Base-by-base conservation (phyloP, 2,797 vertebrate species). In the Sebastes vulpes region DNA sequence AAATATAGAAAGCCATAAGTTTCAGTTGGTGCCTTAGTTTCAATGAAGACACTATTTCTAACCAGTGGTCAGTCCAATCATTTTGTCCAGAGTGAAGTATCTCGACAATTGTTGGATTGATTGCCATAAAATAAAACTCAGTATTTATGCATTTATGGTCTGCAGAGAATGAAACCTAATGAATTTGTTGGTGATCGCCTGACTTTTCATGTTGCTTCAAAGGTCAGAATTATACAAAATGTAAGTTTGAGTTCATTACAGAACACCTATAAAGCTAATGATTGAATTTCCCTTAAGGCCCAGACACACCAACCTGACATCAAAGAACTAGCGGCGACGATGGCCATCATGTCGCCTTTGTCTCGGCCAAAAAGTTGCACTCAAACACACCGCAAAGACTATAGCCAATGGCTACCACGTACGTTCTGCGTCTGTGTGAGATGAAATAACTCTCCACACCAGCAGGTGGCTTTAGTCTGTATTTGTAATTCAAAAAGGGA, bases 1-100 rank as follows among this genome's bases (percentile, higher is more conserved):
- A 79, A 77, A 70, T 57, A 68, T 32, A 82, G 35, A 65, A 85
- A 88, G 73, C 81, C 76, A 87, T 79, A 63, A 0, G 3, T 74
- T 84, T 83, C 63, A 81, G 31, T 77, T 61, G 35, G 89, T 92
- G 92, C 92, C 91, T 94, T 91, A 75, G 65, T 54, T 81, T 79
- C n/a, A 65, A 42, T 52, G 23, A 75, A 66, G 26, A 66, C 59
- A 56, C 32, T 26, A 11, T 61, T 28, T 79, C 28, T 3, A 54
- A 26, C 23, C 5, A 61, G 4, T 32, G n/a, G 56, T 59, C 1
- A 0, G 28, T 35, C 28, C 42, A 60, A 4, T 9, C 4, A 26
- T 57, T 75, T 52, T 4, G 25, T 52, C 75, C 10, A 28, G 21
- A 21, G 7, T 20, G 16, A 35, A 38, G 50, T 38, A 54, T 31